Conservation (phyloP, 1,140 invertebrate genomes). For the Cylas formicarius region DNA sequence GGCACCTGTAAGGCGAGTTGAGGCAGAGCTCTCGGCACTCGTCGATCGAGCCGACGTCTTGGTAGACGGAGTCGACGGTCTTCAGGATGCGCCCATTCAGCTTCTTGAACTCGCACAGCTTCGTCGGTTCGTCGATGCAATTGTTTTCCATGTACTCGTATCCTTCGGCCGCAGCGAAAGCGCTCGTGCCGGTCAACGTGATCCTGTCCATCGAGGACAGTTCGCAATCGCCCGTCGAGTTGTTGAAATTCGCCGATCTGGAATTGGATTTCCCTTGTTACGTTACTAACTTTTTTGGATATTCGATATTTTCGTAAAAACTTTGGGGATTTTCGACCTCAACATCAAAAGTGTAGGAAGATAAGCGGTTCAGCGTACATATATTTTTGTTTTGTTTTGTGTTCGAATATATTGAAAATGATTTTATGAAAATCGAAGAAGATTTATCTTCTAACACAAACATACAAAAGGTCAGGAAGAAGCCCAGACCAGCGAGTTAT, state of each 20-base stretch:
- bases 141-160: constrained; percentile 84
- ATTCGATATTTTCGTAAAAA: too few relatives aligned
- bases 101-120: constrained; percentile 88
- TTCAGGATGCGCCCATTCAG: constrained; percentile 80
- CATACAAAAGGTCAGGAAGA: too few relatives aligned
- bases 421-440: too few relatives aligned
- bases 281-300: too few relatives aligned
- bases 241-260: constrained; percentile 87
- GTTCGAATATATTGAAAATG: too few relatives aligned
- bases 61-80: constrained; percentile 85
- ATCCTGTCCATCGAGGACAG: constrained; percentile 85
- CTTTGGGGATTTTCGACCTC: too few relatives aligned
- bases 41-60: constrained; percentile 77
- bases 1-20: constrained; percentile 77
- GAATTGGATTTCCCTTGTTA: too few relatives aligned
- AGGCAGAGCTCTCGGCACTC: constrained; percentile 83
- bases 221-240: constrained; percentile 75
- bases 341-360: too few relatives aligned
- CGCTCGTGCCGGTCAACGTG: constrained; percentile 69
- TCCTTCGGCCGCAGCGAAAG: constrained; percentile 58
- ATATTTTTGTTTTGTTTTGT: too few relatives aligned
- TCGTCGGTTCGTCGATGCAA: constrained; percentile 82
- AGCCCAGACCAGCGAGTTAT: too few relatives aligned
- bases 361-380: too few relatives aligned
- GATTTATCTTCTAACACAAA: too few relatives aligned